Evolutionary conservation across 1,140 invertebrate species (phyloP).

Genomic region (Nasonia longicornis): DNA sequence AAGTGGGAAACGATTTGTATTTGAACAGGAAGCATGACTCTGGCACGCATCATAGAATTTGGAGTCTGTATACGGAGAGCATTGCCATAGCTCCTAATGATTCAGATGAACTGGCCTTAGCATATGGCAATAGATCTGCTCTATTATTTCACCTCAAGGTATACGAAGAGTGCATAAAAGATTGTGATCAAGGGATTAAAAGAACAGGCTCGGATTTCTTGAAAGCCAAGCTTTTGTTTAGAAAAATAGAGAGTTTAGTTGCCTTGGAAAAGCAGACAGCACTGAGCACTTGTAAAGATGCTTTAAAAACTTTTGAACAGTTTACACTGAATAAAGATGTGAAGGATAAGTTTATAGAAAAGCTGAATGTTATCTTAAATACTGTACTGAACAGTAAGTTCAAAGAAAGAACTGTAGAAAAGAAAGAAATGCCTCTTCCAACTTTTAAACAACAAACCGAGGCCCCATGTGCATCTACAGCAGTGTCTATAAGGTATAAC

Average conservation of each 20-base stretch:
- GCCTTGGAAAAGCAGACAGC: not conserved
- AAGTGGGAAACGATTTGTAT: conserved; percentile 6
- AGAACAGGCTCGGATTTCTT: not conserved
- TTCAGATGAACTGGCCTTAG: conserved; percentile 18
- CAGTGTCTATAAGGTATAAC: not conserved
- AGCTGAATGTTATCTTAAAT: not conserved
- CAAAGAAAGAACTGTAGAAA: not conserved
- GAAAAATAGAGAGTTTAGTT: not conserved
- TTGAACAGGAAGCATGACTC: not conserved
- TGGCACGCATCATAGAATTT: conserved; percentile 14
- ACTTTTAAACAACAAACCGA: not conserved
- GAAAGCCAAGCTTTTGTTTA: not conserved
- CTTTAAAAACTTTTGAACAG: not conserved
- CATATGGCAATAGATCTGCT: conserved; percentile 24
- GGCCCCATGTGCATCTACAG: conserved; percentile 1
- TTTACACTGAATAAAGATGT: conserved; percentile 6
- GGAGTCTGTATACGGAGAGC: not conserved
- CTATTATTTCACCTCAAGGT: conserved; percentile 7
- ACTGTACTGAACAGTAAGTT: not conserved
- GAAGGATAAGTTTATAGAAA: not conserved
- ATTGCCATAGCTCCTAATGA: not conserved
- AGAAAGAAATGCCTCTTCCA: not conserved
- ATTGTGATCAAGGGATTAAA: conserved; percentile 1
- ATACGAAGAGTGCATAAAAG: conserved; percentile 20
- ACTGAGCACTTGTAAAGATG: not conserved